Base-by-base conservation (phyloP, 2,113 vertebrate genomes). In the Ptilonorhynchus violaceus region DNA sequence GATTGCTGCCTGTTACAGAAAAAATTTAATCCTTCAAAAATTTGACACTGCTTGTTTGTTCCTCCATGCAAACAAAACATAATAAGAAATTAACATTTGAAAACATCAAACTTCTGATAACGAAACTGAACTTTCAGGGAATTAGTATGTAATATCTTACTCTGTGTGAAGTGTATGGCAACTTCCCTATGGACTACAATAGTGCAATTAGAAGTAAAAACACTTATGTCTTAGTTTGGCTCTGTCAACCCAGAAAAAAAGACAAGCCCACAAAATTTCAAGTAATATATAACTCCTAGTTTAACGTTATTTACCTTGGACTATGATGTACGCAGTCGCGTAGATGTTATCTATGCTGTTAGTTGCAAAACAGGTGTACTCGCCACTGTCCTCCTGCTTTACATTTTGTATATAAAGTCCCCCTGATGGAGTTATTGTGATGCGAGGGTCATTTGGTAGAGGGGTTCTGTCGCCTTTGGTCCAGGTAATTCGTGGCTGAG, bases 381-480 rank as follows among this genome's bases (percentile, higher is more conserved):
- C 99, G 24, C 99, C 99, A 4, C 98, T 98, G 42, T 99, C 99
- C 1, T 97, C 98, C 96, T 99, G 98, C 53, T 96, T 97, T 52
- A 99, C 99, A 1, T 99, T 99, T 93, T 99, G 99, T 75, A 99
- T 99, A 52, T 98, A 99, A 39, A 99, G 99, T 30, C 99, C 99
- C 15, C 99, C 99, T 1, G 99, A 99, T 0, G 98, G 97, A 4
- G 99, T 99, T 97, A 98, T 99, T 22, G 98, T 99, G 93, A 99
- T 91, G 2, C 99, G 99, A 6, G 98, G 97, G 46, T 99, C 99
- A 5, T n/a, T 98, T 14, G 99, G 99, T 30, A 99, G 92, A 2
- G 99, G 98, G 2, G 98, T 99, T 35, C 98, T 98, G 95, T 99
- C 99, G 0, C 98, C 99, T 90, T 98, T 98, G 2, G 99, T 99